Evolutionary conservation across 2,888 invertebrate genomes (phyloP), one percentile per base, ranked within the genome.

Genomic region (Lypha dubia): DNA sequence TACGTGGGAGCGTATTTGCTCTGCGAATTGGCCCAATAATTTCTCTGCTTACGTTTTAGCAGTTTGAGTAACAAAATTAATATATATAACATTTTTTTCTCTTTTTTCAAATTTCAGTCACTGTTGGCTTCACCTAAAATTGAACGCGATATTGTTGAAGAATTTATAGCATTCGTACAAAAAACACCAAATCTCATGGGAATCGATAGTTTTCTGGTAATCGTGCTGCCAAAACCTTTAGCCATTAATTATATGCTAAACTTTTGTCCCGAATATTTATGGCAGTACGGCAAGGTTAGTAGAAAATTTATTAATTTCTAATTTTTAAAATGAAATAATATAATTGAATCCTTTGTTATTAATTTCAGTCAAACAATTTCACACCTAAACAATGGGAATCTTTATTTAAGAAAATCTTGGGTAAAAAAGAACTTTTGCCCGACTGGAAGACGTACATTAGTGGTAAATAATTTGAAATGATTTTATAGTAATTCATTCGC

Each of bases 211-310:
- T 90, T 94, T 90, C 90, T 93, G 88, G 91, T 93, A 68, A 90
- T 93, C 87, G 89, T 94, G 87, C 89, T 93, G 89, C 91, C 92
- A 46, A 91, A 93, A 86, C 92, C 93, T 86, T 92, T 94, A 89
- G 93, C 93, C 60, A 92, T 94, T 1, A 90, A 93, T 77, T 92
- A 94, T 86, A 90, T 95, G 86, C 91, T 95, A 38, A 94, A 94
- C 41, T 93, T 93, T 76, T 94, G 94, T 86, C 95, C 95, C 0
- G 94, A 94, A 86, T 94, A 94, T 88, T 89, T 95, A 38, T 91
- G 95, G 86, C 94, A 94, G 77, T 95, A 94, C 89, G 94, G 94
- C 62, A 95, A 95, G 93, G 95, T 95, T 89, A 89, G 85, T 24
- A 0, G 41, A 6, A 28, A 6, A 28, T 24, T 24, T 28, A 58